These are phyloP conservation scores for Pedionomus torquatus DNA, from an alignment of 2,113 vertebrate species.

Conservation along the genomic window DNA sequence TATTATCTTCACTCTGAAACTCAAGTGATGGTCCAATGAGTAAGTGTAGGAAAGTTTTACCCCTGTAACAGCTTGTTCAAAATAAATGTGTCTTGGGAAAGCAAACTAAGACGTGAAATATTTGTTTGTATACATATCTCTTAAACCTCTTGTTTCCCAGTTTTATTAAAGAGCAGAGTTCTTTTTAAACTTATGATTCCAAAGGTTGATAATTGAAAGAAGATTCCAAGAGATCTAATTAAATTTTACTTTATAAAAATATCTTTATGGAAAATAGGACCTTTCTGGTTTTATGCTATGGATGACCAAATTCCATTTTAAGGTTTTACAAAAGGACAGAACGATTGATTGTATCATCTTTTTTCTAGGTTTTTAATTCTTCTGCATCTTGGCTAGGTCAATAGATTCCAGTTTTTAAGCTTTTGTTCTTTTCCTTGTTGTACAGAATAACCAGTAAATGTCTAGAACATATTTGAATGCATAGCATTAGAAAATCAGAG, in stretches of 20 bases:
- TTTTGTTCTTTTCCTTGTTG: background rate
- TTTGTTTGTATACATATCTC: background rate
- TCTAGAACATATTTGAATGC: background rate
- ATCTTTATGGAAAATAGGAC: background rate
- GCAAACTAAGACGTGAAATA: background rate
- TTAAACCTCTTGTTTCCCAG: background rate
- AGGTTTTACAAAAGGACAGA: background rate
- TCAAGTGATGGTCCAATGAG: background rate
- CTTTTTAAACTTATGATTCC: background rate
- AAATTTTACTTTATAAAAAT: background rate
- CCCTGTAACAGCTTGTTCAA: background rate
- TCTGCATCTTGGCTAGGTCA: background rate
- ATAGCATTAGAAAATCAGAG: background rate
- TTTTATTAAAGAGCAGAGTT: background rate
- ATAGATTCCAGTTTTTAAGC: background rate
- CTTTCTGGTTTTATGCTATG: background rate
- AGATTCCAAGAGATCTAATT: background rate
- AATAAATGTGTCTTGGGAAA: constrained; percentile 7
- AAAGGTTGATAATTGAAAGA: background rate
- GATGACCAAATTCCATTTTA: background rate
- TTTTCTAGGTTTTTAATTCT: background rate
- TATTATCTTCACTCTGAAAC: constrained; percentile 34
- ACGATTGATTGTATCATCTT: background rate
- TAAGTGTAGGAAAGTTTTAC: background rate
- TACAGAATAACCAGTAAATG: background rate